Base-by-base conservation (phyloP, 2,113 vertebrate genomes). In the Spea bombifrons region DNA sequence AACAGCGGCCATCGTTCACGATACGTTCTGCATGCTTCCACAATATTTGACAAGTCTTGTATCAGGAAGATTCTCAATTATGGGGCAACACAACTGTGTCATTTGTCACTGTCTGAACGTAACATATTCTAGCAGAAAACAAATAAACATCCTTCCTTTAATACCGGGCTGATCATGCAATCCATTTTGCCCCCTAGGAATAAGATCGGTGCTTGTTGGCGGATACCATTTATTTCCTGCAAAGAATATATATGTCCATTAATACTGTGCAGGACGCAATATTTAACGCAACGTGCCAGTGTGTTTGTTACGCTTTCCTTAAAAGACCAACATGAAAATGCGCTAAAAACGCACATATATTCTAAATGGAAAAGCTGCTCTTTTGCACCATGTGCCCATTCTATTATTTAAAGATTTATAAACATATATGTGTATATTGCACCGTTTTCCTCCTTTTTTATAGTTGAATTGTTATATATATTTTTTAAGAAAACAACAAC, bases 61-160 rank as follows among this genome's bases (percentile, higher is more conserved):
- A 75, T 75, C 63, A 66, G 49, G 63, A 67, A 75, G 52, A 49
- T 17, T 53, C n/a, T 30, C 63, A 75, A 67, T 75, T 67, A 67
- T 67, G 47, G 63, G 17, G 61, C 16, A 16, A 12, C 8, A 45
- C 5, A 44, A 67, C 49, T 5, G 63, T 6, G 64, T 52, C 64
- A 75, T 75, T 67, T 67, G 63, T 75, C 74, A 67, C 63, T 75
- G 63, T 75, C 74, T 30, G n/a, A 44, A 78, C 46, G 43, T 50
- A 15, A 49, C 46, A 52, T 30, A 69, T 46, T 63, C 53, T 47
- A 13, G 45, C 16, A 8, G 55, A 71, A 78, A 66, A 50, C 53
- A 52, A 78, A 66, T 63, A 63, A 50, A 63, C 10, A 48, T 47
- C 68, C 48, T 8, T 52, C 49, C 52, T 59, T 61, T 47, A 8